Evolutionary conservation across 2,113 vertebrate genomes (phyloP).

Genomic region (Podiceps cristatus): DNA sequence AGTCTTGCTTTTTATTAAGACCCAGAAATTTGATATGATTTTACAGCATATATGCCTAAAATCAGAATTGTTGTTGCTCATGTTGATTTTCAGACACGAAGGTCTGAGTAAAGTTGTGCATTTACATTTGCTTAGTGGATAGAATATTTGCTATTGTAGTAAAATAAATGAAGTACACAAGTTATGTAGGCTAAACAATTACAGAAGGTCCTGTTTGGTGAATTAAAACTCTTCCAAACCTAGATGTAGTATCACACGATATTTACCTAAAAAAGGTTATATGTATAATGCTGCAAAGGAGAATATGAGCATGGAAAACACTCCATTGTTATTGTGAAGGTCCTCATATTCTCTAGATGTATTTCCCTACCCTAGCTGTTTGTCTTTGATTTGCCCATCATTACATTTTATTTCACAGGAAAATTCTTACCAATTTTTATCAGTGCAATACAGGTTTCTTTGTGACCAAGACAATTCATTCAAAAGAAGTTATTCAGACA

Average conservation of each 20-base stretch:
- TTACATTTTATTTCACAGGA: neutral
- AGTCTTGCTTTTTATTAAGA: neutral
- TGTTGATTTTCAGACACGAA: neutral
- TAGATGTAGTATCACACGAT: neutral
- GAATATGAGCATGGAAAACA: neutral
- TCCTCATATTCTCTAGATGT: neutral
- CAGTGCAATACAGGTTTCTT: neutral
- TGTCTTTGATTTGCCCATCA: neutral
- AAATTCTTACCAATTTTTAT: neutral
- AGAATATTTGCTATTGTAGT: neutral
- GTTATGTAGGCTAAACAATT: neutral
- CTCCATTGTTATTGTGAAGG: neutral
- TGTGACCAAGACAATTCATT: neutral
- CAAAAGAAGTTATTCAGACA: neutral
- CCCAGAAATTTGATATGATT: neutral
- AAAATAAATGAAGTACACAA: neutral
- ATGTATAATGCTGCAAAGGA: fast-evolving
- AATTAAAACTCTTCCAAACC: neutral
- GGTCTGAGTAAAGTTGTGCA: neutral
- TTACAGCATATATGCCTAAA: neutral
- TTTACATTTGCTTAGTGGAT: neutral
- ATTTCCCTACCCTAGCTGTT: neutral
- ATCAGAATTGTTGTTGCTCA: neutral
- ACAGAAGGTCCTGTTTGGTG: neutral
- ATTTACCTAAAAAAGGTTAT: neutral